Percentiles rank a stretch among this genome's conserved stretches.
phyloP scores from a whole-genome alignment of 2,797 vertebrate species.

The Bryconaethiops microstoma region DNA sequence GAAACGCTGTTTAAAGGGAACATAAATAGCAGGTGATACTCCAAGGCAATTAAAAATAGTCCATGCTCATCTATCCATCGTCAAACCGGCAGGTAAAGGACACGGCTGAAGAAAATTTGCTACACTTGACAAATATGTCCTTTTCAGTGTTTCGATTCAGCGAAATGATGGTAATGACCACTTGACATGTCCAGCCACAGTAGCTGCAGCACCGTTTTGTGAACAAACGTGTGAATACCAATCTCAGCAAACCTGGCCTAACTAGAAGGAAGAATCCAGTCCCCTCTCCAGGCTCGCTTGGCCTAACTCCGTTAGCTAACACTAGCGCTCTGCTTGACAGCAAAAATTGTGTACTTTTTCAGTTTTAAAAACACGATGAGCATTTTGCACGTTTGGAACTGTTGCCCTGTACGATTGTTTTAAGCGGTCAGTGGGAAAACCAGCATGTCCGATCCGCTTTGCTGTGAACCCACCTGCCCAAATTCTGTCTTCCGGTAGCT shows the following conservation, averaged over 20 bases:
- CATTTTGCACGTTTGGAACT: neutral
- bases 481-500: slow-evolving; percentile 82
- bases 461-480: slow-evolving; percentile 84
- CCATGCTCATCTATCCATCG: neutral
- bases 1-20: neutral
- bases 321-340: neutral
- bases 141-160: slow-evolving; percentile 13
- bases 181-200: neutral
- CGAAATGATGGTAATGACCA: slow-evolving; percentile 66
- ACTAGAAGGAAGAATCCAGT: neutral
- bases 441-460: neutral
- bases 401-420: neutral
- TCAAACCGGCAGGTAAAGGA: slow-evolving; percentile 13
- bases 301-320: neutral
- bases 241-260: neutral
- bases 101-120: neutral
- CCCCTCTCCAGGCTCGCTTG: neutral
- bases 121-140: neutral
- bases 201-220: neutral
- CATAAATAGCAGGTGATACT: too few species aligned
- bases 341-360: neutral
- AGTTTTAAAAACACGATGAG: neutral
- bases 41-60: neutral
- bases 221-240: neutral
- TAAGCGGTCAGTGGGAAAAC: neutral